A percentile compares a stretch with the other conserved stretches of the same genome.
These are phyloP conservation scores for Cairina moschata DNA, from an alignment of 2,113 vertebrate species.

Conservation along the genomic window DNA sequence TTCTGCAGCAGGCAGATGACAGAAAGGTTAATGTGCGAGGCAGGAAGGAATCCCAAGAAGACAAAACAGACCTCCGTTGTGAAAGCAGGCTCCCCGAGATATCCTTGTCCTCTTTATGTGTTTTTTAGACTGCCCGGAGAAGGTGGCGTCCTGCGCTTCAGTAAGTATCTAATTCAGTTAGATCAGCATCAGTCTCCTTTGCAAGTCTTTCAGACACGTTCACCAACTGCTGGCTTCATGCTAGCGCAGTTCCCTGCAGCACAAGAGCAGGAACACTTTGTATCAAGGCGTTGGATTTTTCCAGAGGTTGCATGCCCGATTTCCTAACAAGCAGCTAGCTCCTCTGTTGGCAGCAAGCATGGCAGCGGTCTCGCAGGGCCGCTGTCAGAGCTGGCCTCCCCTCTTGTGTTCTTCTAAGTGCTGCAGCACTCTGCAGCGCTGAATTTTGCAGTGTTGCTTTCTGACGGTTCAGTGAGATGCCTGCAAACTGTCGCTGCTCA, in stretches of 20 bases:
- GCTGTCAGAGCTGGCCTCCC: background rate
- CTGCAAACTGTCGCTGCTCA: background rate
- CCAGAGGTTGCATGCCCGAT: background rate
- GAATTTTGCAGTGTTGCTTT: background rate
- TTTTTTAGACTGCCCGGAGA: background rate
- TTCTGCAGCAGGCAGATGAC: background rate
- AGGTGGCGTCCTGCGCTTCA: background rate
- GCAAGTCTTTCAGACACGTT: background rate
- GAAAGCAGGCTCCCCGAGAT: background rate
- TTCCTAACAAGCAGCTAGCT: too few species aligned
- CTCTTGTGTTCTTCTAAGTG: background rate
- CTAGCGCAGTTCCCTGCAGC: background rate
- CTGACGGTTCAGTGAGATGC: background rate
- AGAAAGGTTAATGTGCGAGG: background rate
- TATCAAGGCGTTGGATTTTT: background rate
- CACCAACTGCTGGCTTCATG: conserved; percentile 1
- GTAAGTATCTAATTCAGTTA: conserved; percentile 10
- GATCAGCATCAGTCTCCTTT: conserved; percentile 34
- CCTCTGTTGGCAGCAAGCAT: background rate
- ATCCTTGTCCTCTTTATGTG: background rate
- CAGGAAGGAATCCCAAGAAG: background rate
- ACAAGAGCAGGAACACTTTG: background rate
- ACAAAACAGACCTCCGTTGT: fast-evolving
- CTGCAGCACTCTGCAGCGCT: background rate
- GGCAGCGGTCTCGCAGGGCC: background rate